Evolutionary conservation across 2,888 invertebrate species (phyloP).

Genomic region (Spisula subtruncata): DNA sequence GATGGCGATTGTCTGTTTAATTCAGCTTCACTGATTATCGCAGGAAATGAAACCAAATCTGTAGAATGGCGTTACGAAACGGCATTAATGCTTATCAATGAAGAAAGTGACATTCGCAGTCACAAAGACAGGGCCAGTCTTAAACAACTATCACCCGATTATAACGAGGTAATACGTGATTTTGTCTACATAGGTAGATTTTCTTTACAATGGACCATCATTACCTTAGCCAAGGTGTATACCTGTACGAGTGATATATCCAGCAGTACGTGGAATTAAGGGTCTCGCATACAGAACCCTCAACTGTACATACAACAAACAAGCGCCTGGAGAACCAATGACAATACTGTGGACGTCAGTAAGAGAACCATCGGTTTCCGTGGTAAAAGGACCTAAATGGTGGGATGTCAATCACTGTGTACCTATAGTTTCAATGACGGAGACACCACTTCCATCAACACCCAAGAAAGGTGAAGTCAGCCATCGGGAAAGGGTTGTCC

Average conservation of each 20-base stretch:
- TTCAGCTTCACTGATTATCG: not conserved
- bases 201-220: not conserved
- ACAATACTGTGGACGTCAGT: not conserved
- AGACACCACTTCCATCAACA: not conserved
- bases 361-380: not conserved
- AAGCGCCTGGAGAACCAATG: not conserved
- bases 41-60: not conserved
- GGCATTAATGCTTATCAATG: not conserved
- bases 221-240: not conserved
- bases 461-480: not conserved
- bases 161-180: not conserved
- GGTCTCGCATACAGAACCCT: not conserved
- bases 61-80: not conserved
- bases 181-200: not conserved
- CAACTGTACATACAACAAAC: not conserved
- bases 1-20: not conserved
- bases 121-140: not conserved
- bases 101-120: not conserved
- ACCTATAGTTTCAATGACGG: not conserved
- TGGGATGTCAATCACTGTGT: conserved; percentile 32
- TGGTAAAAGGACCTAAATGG: conserved; percentile 41
- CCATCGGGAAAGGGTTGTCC: not conserved
- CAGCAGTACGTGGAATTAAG: not conserved
- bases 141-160: not conserved
- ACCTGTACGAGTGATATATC: not conserved